Conservation (phyloP, 2,113 vertebrate genomes). For the Pycnonotus jocosus region DNA sequence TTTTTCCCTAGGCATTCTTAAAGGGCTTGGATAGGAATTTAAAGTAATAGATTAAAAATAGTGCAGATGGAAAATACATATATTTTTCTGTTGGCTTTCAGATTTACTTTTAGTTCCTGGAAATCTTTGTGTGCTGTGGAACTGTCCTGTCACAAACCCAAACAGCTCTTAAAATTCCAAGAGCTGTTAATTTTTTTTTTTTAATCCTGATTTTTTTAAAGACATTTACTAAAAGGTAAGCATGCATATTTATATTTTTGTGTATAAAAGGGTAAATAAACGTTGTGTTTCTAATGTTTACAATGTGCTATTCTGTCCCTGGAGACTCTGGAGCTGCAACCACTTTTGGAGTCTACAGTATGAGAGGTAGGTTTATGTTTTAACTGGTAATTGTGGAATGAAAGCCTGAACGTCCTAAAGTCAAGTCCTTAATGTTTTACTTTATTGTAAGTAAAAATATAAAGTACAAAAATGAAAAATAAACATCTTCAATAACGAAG, state of each 20-base stretch:
- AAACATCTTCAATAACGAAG: background rate
- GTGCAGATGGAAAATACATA: conserved; percentile 14
- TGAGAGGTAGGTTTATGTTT: background rate
- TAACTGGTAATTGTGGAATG: background rate
- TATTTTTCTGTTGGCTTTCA: background rate
- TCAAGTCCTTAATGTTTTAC: background rate
- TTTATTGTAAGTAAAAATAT: background rate
- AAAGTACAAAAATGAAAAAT: background rate
- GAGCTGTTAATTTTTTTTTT: background rate
- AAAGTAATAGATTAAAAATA: conserved; percentile 14
- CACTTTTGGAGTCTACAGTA: background rate
- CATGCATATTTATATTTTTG: background rate
- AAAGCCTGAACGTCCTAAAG: background rate
- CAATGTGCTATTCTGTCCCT: background rate
- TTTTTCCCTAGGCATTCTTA: background rate
- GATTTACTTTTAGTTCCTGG: conserved; percentile 27
- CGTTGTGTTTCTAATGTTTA: background rate
- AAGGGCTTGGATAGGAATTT: background rate
- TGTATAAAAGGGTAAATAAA: background rate
- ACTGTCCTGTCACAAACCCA: background rate
- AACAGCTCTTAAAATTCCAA: background rate
- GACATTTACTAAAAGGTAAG: background rate
- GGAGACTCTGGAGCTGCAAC: background rate
- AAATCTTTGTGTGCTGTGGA: background rate
- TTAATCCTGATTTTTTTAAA: background rate